Evolutionary conservation across 2,797 vertebrate species (phyloP), one percentile per base, ranked within the genome.

Genomic region (Betta splendens): DNA sequence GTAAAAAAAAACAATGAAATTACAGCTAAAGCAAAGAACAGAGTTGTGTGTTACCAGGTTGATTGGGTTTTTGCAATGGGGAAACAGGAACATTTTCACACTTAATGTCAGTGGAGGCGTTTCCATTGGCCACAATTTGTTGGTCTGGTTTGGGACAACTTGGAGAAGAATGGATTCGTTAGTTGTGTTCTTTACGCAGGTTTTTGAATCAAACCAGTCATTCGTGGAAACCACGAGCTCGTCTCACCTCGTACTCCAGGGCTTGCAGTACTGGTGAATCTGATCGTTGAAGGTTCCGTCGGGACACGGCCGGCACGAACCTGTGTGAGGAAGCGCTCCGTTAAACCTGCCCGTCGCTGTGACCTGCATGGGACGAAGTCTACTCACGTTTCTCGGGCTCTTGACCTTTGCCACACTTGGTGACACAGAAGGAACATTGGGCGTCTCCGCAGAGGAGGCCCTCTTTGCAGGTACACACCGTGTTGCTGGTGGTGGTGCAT

Each of bases 281-380:
- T 87, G 26, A 62, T 92, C 66, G 5, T 87, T 93, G 77, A 89
- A 93, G 17, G 61, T 89, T 73, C 89, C 89, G 0, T 71, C 0
- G 11, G 86, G 85, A 70, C 92, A 93, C 4, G 65, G 29, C 28
- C 13, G 71, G 68, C 92, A 93, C 3, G 33, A 44, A 40, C 85
- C 92, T 93, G 84, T 11, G 5, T 13, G 72, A 15, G 67, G 3
- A 51, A 5, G 11, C 11, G 50, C 18, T 46, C 9, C 55, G 32
- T 8, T 72, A 1, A 49, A n/a, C 5, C 4, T 37, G 2, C 1
- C 12, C 5, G 1, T n/a, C 13, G 42, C 9, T 21, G 3, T 39
- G 12, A 54, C 4, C n/a, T 11, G 5, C 28, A 20, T 2, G 16
- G 9, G n/a, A n/a, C n/a, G n/a, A n/a, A n/a, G n/a, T n/a, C n/a